Evolutionary conservation across 2,888 invertebrate genomes (phyloP).

Genomic region (Conus canariensis): DNA sequence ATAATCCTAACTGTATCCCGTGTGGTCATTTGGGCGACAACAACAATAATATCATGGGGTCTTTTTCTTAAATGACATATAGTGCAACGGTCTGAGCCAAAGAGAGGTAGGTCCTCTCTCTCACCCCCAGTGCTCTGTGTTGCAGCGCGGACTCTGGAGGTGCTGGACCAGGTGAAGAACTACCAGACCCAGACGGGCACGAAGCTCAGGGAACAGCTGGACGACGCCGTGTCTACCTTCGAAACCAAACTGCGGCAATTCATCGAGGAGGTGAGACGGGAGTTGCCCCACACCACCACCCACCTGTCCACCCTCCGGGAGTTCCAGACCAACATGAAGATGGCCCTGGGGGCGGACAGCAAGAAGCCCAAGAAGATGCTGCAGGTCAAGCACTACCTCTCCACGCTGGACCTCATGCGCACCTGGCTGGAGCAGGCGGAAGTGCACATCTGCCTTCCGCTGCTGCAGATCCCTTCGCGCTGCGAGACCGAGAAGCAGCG

Average conservation of each 20-base stretch:
- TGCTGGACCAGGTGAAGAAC: slow-evolving; percentile 36
- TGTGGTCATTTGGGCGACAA: no score
- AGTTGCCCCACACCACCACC: slow-evolving; percentile 56
- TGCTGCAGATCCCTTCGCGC: slow-evolving; percentile 63
- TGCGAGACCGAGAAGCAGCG: slow-evolving; percentile 68
- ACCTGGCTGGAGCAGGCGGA: slow-evolving; percentile 50
- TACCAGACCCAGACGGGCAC: slow-evolving; percentile 51
- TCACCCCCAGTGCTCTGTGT: no score
- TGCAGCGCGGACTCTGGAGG: slow-evolving; percentile 39
- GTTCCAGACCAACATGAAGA: slow-evolving; percentile 58
- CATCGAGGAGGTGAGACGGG: slow-evolving; percentile 60
- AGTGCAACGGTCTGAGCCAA: no score
- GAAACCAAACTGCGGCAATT: slow-evolving; percentile 66
- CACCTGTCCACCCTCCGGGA: slow-evolving; percentile 60
- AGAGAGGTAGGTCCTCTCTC: no score
- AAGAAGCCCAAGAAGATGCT: slow-evolving; percentile 50
- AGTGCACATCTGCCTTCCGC: slow-evolving; percentile 58
- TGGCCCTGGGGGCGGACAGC: slow-evolving; percentile 53
- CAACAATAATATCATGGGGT: no score
- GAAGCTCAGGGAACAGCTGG: slow-evolving; percentile 54
- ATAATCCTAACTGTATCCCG: no score
- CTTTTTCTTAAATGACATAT: no score
- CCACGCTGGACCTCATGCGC: slow-evolving; percentile 53
- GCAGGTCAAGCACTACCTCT: slow-evolving; percentile 56
- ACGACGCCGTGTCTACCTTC: slow-evolving; percentile 64